Evolutionary conservation across 2,113 vertebrate species (phyloP), one percentile per base, ranked within the genome.

Genomic region (Caretta caretta): DNA sequence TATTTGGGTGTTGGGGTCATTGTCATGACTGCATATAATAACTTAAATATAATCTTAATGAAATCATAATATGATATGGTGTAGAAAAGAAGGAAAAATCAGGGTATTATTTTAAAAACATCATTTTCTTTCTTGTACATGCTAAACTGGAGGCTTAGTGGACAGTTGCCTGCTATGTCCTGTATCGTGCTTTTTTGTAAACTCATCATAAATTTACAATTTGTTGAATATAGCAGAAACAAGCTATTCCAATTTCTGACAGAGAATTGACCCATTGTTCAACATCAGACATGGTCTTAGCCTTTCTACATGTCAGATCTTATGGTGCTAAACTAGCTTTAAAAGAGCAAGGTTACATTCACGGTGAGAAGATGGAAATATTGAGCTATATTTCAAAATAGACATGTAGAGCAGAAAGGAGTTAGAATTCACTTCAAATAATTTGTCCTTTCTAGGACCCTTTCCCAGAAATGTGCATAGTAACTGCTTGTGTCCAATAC

Each of bases 151-250:
- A 1, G 0, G 2, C n/a, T 38, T 89, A 94, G 35, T 49, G 78
- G 42, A 90, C 93, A 93, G 83, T 80, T 88, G 92, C 96, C 81
- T 84, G 54, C 16, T 51, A 92, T 25, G 54, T 82, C 86, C 93
- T 83, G 94, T 83, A 89, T 10, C 10, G 17, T 59, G 27, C 27
- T 59, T 29, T 29, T 10, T 29, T 59, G 25, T 29, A 59, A 29
- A 88, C 54, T 82, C 22, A 82, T 38, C 35, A 38, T 56, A 14
- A 24, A 82, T 42, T n/a, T 54, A 22, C 35, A 53, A 82, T 22
- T 54, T 82, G 22, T n/a, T 82, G 51, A 54, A 82, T 82, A 10
- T 82, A 38, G 8, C 29, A 54, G 4, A 62, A 62, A 31, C 5
- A 62, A 62, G 29, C 29, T 42, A 8, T 24, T 38, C 10, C 12